Evolutionary conservation across 2,888 invertebrate species (phyloP), one percentile per base, ranked within the genome.

Genomic region (Philhelius pedissequus): DNA sequence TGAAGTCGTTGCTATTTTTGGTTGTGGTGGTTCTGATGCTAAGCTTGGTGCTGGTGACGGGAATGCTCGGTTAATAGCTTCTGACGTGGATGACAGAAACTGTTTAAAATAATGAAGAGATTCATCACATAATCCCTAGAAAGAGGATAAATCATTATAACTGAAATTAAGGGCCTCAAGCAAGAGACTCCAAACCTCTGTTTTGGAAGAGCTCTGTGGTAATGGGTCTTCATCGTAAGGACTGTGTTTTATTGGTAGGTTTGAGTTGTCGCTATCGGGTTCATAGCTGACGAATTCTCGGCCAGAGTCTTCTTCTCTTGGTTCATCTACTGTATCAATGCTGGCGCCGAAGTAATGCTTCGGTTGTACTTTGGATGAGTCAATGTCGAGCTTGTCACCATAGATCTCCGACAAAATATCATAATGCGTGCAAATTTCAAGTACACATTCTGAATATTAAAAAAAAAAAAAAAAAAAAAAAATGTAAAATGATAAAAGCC

Each of bases 81-180:
- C 64, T 5, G 64, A 64, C 8, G 64, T 64, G 3, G 32, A 30
- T 8, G 64, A 30, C 1, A 64, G 22, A n/a, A 64, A 64, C n/a
- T 64, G 45, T 4, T 64, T 64, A 9, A 64, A 48, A 64, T 48
- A 64, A n/a, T 64, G 7, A 8, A 64, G n/a, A 48, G 64, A 48
- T n/a, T 64, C 64, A 48, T 64, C 64, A 20, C 45, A 13, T 18
- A 18, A 4, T 20, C 20, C 32, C 64, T 64, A n/a, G n/a, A 32
- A 32, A 13, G 0, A 30, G 13, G 4, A 30, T 1, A 18, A 62
- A 40, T 7, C 2, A 15, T 8, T n/a, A 35, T 6, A 35, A 35
- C 3, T 32, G 3, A n/a, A 58, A 38, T 38, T 15, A 8, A 13
- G n/a, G 9, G 22, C 3, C n/a, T 0, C 9, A 40, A 25, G 5